Evolutionary conservation across 2,888 invertebrate species (phyloP).

Genomic region (Brachypalpus laphriformis): DNA sequence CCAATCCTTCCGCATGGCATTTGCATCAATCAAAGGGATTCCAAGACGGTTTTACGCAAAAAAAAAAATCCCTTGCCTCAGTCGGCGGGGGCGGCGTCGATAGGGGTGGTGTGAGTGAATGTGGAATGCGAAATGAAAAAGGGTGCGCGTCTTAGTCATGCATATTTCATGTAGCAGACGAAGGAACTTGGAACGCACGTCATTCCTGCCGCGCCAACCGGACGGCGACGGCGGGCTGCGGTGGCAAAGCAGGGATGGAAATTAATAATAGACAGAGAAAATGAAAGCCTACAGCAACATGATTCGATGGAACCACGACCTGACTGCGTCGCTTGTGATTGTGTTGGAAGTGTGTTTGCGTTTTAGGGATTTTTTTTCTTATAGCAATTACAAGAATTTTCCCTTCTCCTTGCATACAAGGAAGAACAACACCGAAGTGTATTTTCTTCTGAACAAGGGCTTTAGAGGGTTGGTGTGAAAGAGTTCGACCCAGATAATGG

Average conservation of each 20-base stretch:
- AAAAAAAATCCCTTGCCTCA: background rate
- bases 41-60: slow-evolving; percentile 52
- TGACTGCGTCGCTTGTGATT: slow-evolving; percentile 1
- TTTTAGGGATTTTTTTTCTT: background rate
- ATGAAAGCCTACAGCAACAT: slow-evolving; percentile 66
- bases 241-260: slow-evolving; percentile 22
- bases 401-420: slow-evolving; percentile 9
- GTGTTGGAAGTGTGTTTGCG: slow-evolving; percentile 2
- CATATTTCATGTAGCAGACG: slow-evolving; percentile 65
- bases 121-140: slow-evolving; percentile 43
- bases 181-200: slow-evolving; percentile 43
- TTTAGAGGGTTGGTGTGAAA: slow-evolving; percentile 9
- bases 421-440: background rate
- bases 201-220: slow-evolving; percentile 58
- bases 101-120: slow-evolving; percentile 11
- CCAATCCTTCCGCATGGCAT: slow-evolving; percentile 62
- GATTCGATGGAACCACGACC: slow-evolving; percentile 55
- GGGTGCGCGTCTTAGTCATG: slow-evolving; percentile 67
- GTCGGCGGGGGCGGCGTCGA: background rate
- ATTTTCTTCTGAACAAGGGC: background rate
- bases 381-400: slow-evolving; percentile 27
- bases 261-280: slow-evolving; percentile 53
- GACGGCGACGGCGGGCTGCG: slow-evolving; percentile 1
- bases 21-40: slow-evolving; percentile 72
- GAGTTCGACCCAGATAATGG: slow-evolving; percentile 56